A percentile compares a stretch with the other conserved stretches of the same genome.
These are phyloP conservation scores for Stenotaenia linearis DNA, from an alignment of 2,888 invertebrate genomes.

Conservation along the genomic window DNA sequence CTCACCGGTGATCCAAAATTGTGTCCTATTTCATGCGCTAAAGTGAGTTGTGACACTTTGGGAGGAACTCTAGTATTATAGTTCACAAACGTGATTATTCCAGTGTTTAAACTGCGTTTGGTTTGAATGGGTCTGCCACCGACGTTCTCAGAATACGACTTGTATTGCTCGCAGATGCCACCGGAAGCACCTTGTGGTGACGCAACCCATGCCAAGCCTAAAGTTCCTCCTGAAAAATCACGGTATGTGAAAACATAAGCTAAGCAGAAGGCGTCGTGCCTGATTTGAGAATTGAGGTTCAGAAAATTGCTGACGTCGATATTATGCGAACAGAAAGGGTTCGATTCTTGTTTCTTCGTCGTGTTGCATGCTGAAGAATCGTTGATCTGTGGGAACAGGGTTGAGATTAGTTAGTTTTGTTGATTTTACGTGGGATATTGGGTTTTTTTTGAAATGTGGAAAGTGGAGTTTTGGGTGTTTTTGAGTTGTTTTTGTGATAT, in stretches of 20 bases:
- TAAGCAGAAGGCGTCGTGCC: conserved; percentile 97
- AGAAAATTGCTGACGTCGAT: conserved; percentile 99
- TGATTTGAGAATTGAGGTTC: conserved; percentile 91
- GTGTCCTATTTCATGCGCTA: conserved; percentile 96
- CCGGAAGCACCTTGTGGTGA: conserved; percentile 91
- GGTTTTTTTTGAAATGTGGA: too few species aligned
- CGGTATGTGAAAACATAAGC: conserved; percentile 96
- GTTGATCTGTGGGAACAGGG: conserved; percentile 70
- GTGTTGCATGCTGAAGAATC: conserved; percentile 71
- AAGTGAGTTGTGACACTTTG: conserved; percentile 92
- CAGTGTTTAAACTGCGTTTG: conserved; percentile 91
- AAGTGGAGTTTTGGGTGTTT: too few species aligned
- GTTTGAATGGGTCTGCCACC: conserved; percentile 91
- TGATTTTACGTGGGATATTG: too few species aligned
- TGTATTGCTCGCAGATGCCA: conserved; percentile 97
- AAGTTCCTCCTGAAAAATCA: conserved; percentile 95
- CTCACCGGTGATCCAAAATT: conserved; percentile 96
- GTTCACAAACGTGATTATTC: conserved; percentile 97
- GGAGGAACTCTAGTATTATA: conserved; percentile 96
- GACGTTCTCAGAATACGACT: conserved; percentile 92
- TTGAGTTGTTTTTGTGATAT: too few species aligned
- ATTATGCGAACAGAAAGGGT: conserved; percentile 81
- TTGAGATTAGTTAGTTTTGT: too few species aligned
- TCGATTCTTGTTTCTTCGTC: conserved; percentile 58
- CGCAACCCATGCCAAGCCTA: conserved; percentile 98